These are phyloP conservation scores for Knipowitschia caucasica DNA, from an alignment of 2,797 vertebrate species.

Conservation along the genomic window DNA sequence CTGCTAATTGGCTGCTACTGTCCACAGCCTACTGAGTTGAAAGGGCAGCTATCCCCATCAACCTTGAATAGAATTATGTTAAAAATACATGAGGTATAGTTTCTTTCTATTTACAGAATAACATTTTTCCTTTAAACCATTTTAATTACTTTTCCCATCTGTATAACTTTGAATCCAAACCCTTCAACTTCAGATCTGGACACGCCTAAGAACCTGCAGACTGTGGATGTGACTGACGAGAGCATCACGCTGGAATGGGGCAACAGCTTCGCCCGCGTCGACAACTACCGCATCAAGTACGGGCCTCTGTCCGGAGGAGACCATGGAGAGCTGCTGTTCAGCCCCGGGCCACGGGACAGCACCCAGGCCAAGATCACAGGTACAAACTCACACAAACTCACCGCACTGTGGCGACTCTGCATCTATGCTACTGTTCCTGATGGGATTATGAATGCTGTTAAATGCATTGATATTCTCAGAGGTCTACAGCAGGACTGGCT, in stretches of 20 bases:
- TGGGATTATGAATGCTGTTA: too few species aligned
- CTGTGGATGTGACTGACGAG: conserved; percentile 84
- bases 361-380: conserved; percentile 88
- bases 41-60: too few species aligned
- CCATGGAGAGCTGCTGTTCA: conserved; percentile 85
- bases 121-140: too few species aligned
- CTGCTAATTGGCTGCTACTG: too few species aligned
- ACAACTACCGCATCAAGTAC: conserved; percentile 90
- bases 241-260: conserved; percentile 94
- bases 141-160: too few species aligned
- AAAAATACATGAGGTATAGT: too few species aligned
- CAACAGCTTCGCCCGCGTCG: conserved; percentile 83
- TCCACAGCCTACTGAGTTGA: too few species aligned
- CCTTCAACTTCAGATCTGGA: conserved; percentile 82
- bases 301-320: conserved; percentile 92
- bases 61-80: too few species aligned
- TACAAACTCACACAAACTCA: conserved; percentile 41
- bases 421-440: too few species aligned
- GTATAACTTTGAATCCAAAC: not conserved
- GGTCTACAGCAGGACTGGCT: too few species aligned
- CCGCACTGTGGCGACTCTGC: not conserved
- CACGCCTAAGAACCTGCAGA: conserved; percentile 84
- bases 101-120: too few species aligned
- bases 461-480: too few species aligned
- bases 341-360: conserved; percentile 76